Percentiles rank a stretch among this genome's conserved stretches.
phyloP scores from a whole-genome alignment of 2,888 invertebrate species.

The Bimastos eiseni region DNA sequence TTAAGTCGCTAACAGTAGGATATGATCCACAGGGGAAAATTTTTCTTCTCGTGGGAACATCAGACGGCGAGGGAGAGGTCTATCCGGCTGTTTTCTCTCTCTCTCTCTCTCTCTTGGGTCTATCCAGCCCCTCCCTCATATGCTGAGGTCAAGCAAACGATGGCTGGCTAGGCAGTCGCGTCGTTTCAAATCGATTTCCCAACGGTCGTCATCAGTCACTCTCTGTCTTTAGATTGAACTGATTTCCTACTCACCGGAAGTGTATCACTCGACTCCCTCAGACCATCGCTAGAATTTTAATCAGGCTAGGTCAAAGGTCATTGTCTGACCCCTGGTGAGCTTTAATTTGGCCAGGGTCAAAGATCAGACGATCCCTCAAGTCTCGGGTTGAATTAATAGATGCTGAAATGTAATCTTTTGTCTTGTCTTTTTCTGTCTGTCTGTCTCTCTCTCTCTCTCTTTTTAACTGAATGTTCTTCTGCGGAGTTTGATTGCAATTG shows the following conservation, averaged over 20 bases:
- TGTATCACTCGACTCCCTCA: too few species aligned
- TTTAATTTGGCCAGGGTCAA: neutral
- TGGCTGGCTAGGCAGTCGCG: neutral
- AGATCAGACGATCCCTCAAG: neutral
- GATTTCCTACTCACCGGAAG: too few species aligned
- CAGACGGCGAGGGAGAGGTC: neutral
- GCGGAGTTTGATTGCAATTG: too few species aligned
- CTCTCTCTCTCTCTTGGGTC: too few species aligned
- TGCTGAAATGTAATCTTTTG: neutral
- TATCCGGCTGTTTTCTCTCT: too few species aligned
- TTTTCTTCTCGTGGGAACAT: neutral
- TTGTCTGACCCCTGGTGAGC: neutral
- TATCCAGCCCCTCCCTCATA: neutral
- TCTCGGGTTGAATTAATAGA: neutral
- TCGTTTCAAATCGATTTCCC: neutral
- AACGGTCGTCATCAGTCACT: neutral
- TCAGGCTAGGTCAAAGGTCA: neutral
- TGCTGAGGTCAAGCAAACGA: neutral
- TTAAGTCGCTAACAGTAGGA: neutral
- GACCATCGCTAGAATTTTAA: neutral
- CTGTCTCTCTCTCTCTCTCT: too few species aligned
- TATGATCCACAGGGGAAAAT: neutral
- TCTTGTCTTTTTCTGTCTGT: too few species aligned
- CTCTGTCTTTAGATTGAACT: too few species aligned
- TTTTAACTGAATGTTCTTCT: too few species aligned